Evolutionary conservation across 1,140 invertebrate species (phyloP), one percentile per base, ranked within the genome.

Genomic region (fruit fly (Drosophila melanogaster)): DNA sequence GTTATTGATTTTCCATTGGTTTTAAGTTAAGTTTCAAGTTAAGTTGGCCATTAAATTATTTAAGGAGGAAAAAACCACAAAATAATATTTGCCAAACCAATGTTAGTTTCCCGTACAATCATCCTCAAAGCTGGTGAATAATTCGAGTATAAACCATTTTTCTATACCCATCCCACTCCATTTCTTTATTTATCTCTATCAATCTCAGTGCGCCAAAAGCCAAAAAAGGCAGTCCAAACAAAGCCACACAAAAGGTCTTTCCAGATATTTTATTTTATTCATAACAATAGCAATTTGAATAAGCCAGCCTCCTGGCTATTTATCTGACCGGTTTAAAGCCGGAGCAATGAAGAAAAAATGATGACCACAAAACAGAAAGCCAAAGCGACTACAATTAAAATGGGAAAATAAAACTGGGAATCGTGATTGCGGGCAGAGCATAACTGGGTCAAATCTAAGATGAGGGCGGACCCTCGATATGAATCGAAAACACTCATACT

Each of bases 321-420:
- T 81, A 74, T 81, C 64, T 69, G 57, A 38, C 58, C 51, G 47
- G 17, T 49, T 79, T 60, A 38, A 65, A 73, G 57, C 46, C 26
- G 49, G 38, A 19, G 40, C 69, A 65, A 33, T 50, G n/a, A 11
- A 50, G 47, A 17, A 15, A 33, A 65, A 56, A 56, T 65, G 64
- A 71, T 46, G 56, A 43, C 55, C 43, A 26, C 62, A 72, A 78
- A 62, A 44, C 49, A 62, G 67, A 80, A 56, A 59, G 58, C 74
- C 77, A 83, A 74, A 17, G 35, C 50, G 85, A 61, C 72, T 57
- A 81, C 79, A 85, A 86, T 85, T 85, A 81, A 79, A 85, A 69
- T 47, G 41, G 41, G 33, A 59, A 79, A 72, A 59, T 62, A 55
- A 76, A 72, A 67, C 60, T 30, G 41, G 43, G 64, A 85, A 78